Evolutionary conservation across 2,797 vertebrate genomes (phyloP).

Genomic region (Urosaurus nigricauda): DNA sequence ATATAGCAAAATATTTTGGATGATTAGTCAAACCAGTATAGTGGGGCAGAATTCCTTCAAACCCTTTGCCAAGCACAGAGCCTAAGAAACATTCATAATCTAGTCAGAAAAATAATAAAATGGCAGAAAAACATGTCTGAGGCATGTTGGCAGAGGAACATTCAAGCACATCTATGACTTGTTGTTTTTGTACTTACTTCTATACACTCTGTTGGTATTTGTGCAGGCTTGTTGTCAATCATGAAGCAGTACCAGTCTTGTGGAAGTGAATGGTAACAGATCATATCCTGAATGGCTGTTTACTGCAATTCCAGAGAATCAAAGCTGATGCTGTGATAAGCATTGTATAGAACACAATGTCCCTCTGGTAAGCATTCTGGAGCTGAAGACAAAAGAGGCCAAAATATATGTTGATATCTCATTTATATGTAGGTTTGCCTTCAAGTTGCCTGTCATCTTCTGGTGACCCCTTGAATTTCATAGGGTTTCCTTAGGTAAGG

Average conservation of each 20-base stretch:
- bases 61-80: not conserved
- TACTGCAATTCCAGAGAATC: constrained; percentile 86
- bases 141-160: rapidly evolving
- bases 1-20: not conserved
- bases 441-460: too few relatives aligned
- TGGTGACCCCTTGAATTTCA: too few relatives aligned
- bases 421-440: too few relatives aligned
- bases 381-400: constrained; percentile 66
- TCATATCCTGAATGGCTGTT: constrained; percentile 79
- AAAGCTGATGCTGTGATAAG: constrained; percentile 80
- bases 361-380: constrained; percentile 82
- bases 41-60: not conserved
- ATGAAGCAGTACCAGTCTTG: constrained; percentile 84
- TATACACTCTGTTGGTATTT: constrained; percentile 87
- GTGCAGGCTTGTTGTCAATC: constrained; percentile 79
- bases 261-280: constrained; percentile 85
- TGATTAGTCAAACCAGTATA: not conserved
- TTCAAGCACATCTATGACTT: not conserved
- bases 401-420: not conserved
- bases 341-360: constrained; percentile 74
- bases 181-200: constrained; percentile 73
- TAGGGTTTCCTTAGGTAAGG: too few relatives aligned
- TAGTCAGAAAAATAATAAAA: not conserved
- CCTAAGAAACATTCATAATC: not conserved
- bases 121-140: not conserved